These are phyloP conservation scores for Plectropomus leopardus DNA, from an alignment of 2,113 vertebrate genomes.

Conservation along the genomic window DNA sequence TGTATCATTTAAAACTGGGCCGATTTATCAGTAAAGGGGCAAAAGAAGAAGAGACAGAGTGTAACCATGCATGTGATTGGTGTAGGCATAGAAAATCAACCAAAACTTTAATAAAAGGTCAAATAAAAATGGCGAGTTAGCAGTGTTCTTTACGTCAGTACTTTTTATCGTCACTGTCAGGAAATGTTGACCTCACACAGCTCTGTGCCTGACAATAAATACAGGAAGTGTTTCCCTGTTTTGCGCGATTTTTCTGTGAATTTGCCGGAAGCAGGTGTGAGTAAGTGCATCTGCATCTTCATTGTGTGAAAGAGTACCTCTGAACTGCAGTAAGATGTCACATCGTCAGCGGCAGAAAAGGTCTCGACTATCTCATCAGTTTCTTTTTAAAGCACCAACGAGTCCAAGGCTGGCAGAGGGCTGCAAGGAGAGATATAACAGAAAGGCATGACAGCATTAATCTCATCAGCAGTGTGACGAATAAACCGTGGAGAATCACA, in stretches of 20 bases:
- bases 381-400: constrained; percentile 2
- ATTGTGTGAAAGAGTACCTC: background rate
- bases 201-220: constrained; percentile 6
- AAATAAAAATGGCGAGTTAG: constrained; percentile 50
- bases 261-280: background rate
- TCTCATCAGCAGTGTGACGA: constrained; percentile 62
- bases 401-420: constrained; percentile 14
- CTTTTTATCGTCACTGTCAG: constrained; percentile 56
- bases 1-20: constrained; percentile 17
- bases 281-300: background rate
- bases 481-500: constrained; percentile 40
- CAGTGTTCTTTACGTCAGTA: constrained; percentile 52
- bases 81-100: constrained; percentile 58
- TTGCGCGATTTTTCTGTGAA: background rate
- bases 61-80: constrained; percentile 67
- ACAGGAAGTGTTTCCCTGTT: background rate
- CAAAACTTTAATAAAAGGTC: constrained; percentile 63
- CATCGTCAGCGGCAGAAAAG: constrained; percentile 4
- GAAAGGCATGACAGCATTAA: constrained; percentile 41
- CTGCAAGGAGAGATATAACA: constrained; percentile 32
- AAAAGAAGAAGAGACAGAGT: constrained; percentile 13
- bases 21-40: constrained; percentile 6
- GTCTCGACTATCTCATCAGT: background rate
- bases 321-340: background rate
- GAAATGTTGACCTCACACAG: constrained; percentile 32